Evolutionary conservation across 2,888 invertebrate species (phyloP), one percentile per base, ranked within the genome.

Genomic region (Hydrotaea diabolus): DNA sequence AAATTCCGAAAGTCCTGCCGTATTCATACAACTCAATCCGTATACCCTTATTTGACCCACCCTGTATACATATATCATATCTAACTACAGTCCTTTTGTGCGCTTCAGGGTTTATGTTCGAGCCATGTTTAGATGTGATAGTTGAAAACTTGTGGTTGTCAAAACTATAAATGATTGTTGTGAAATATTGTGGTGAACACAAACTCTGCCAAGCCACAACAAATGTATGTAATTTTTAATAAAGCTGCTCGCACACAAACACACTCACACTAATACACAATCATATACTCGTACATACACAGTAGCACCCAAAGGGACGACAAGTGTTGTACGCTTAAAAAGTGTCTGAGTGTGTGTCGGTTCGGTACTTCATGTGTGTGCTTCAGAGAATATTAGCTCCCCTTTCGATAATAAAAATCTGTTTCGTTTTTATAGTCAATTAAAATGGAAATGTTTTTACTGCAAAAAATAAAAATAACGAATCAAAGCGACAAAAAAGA

Each of bases 341-440:
- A 49, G 9, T 43, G 2, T 59, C 26, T 59, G 21, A 21, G n/a
- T 62, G 31, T 31, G n/a, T 62, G 26, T 15, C 23, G 15, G 26
- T 26, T 13, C 26, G 26, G 5, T 7, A 11, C n/a, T 55, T 19
- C 11, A 31, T 26, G 2, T 59, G 59, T 59, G 5, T 59, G 26
- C 26, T 21, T 31, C 31, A 17, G n/a, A 17, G 62, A 36, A 36
- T 36, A 62, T 46, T 23, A 46, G 46, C 69, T 69, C 46, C 69
- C 69, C 13, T 46, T 69, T 21, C 39, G 69, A 69, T 46, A 69
- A 69, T 46, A 69, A 69, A 66, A 69, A 66, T 46, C 21, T 19
- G 69, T 69, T 69, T 69, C 43, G 23, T 69, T 69, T 69, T 69
- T 69, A 23, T 69, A 69, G 69, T 69, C 69, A 69, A 69, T 69